Base-by-base conservation (phyloP, 1,140 invertebrate genomes). In the Chironomus tepperi region DNA sequence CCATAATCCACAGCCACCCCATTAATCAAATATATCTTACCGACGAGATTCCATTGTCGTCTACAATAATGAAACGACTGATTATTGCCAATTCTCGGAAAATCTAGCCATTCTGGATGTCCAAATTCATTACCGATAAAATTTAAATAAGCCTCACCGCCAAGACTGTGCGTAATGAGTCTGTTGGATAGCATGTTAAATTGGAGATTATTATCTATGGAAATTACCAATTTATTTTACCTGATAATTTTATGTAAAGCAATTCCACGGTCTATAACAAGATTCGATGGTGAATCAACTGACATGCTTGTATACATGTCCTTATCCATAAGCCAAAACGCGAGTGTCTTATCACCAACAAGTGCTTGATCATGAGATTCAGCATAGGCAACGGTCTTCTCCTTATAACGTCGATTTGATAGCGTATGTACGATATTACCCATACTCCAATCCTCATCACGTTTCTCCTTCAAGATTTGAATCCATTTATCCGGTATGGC, bases 51-150 rank as follows among this genome's bases (percentile, higher is more conserved):
- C 88, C 89, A 98, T 82, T 98, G 97, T 43, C 97, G 85, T 75
- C 97, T 86, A 19, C 93, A 94, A 85, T 98, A 98, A 83, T 98
- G 95, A 83, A 92, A 99, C 74, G 94, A 97, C 74, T 93, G 90
- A 79, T 94, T 90, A 82, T 99, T 98, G 15, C 96, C 97, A 2
- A 86, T 85, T 16, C 97, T 85, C 0, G 97, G 97, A 84, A 99
- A 99, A 83, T 99, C 97, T 43, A 99, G 83, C 97, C 97, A 99
- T 84, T 98, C 97, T 0, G 97, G 97, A 87, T 99, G 97, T 15
- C 97, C 97, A 85, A 98, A 98, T 83, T 98, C 97, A 84, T 99
- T 99, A 8, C 96, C 96, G 21, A 98, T 98, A 79, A 98, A 98
- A 83, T 98, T 98, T 1, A 98, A 87, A 84, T 97, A 98, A 19